Percentiles rank a stretch among this genome's conserved stretches.
Conservation (phyloP, 1,140 invertebrate genomes). For the Drosophila kepulauana region DNA sequence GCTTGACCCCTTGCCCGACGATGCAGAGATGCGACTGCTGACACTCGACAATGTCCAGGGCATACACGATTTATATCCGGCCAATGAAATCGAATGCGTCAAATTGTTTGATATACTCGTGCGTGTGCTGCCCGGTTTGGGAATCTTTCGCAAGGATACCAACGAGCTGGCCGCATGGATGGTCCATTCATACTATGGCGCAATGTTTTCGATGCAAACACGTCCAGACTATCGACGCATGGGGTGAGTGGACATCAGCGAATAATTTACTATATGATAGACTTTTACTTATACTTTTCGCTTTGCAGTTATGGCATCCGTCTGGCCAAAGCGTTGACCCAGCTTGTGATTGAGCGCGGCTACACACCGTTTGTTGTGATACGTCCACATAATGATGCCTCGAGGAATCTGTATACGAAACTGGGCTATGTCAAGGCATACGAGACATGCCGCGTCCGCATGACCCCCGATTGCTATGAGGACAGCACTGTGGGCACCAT, state of each 20-base stretch:
- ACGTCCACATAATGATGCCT: constrained; percentile 93
- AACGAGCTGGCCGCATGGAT: constrained; percentile 92
- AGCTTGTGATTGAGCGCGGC: constrained; percentile 89
- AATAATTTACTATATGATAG: too few relatives aligned
- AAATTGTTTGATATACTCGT: constrained; percentile 93
- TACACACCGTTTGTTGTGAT: constrained; percentile 94
- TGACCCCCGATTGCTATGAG: constrained; percentile 87
- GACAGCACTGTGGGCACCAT: constrained; percentile 74
- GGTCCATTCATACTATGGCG: constrained; percentile 94
- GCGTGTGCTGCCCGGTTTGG: constrained; percentile 90
- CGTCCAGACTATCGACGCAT: constrained; percentile 92
- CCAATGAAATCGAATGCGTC: constrained; percentile 93
- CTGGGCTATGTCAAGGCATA: constrained; percentile 92
- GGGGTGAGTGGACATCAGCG: constrained; percentile 85
- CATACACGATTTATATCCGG: constrained; percentile 93
- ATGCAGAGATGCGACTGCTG: constrained; percentile 89
- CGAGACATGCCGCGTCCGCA: constrained; percentile 90
- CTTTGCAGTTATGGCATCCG: constrained; percentile 87
- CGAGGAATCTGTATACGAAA: constrained; percentile 91
- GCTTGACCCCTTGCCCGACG: constrained; percentile 88
- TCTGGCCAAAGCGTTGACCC: constrained; percentile 88
- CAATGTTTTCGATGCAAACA: constrained; percentile 96
- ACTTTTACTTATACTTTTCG: not conserved
- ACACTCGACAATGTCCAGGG: constrained; percentile 91
- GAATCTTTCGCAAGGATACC: constrained; percentile 89